Evolutionary conservation across 2,888 invertebrate species (phyloP).

Genomic region (Drosophila mimetica): DNA sequence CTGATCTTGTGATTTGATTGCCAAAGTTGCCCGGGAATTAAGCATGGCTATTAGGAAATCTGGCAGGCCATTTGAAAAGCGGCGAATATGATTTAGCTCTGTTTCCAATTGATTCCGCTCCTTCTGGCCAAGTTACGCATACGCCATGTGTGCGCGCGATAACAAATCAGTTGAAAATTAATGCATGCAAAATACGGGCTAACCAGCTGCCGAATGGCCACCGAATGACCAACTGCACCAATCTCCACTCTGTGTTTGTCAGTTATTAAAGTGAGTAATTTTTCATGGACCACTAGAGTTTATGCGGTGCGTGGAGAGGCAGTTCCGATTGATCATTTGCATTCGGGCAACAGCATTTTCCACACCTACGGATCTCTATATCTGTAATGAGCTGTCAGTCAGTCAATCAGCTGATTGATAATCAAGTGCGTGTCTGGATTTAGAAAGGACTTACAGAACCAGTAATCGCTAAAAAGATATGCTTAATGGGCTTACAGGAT

Average conservation of each 20-base stretch:
- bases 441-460: slow-evolving; percentile 66
- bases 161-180: slow-evolving; percentile 75
- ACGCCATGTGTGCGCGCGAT: slow-evolving; percentile 58
- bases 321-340: slow-evolving; percentile 45
- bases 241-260: slow-evolving; percentile 62
- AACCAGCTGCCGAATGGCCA: slow-evolving; percentile 33
- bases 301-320: slow-evolving; percentile 42
- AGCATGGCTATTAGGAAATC: slow-evolving; percentile 73
- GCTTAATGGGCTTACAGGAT: slow-evolving; percentile 10
- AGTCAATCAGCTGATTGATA: slow-evolving; percentile 69
- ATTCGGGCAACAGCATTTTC: slow-evolving; percentile 55
- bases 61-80: slow-evolving; percentile 68
- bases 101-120: slow-evolving; percentile 60
- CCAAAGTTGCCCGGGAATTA: slow-evolving; percentile 45
- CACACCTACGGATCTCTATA: slow-evolving; percentile 67
- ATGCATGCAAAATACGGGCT: slow-evolving; percentile 53
- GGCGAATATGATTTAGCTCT: slow-evolving; percentile 59
- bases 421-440: slow-evolving; percentile 65
- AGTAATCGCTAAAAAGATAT: slow-evolving; percentile 6
- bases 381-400: slow-evolving; percentile 68
- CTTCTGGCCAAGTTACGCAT: slow-evolving; percentile 72
- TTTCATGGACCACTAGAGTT: slow-evolving; percentile 56
- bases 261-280: slow-evolving; percentile 72
- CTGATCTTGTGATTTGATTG: slow-evolving; percentile 32
- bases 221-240: slow-evolving; percentile 37